Percentiles rank a stretch among this genome's conserved stretches.
Conservation (phyloP, 1,140 invertebrate genomes). For the Leptonema lineaticorne region DNA sequence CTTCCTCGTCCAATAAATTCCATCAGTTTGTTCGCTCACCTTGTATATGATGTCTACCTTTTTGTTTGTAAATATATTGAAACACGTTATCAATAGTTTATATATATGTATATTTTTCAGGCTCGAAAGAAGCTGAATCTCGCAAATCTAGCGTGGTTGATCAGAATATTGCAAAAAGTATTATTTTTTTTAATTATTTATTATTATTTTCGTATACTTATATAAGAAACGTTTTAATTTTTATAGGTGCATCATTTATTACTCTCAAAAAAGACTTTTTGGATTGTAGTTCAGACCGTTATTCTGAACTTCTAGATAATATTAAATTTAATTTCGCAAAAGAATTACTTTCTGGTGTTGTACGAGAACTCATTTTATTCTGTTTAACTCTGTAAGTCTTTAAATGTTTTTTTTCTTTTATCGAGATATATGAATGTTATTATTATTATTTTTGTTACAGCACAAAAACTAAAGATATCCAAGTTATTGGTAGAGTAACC, state of each 20-base stretch:
- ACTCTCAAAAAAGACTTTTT: conserved; percentile 7
- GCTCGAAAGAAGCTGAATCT: not conserved
- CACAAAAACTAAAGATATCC: conserved; percentile 23
- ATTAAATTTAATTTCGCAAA: conserved; percentile 1
- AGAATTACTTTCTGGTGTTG: not conserved
- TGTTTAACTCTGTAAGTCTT: conserved; percentile 21
- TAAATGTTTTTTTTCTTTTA: not conserved
- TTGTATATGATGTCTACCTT: no score
- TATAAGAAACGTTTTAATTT: not conserved
- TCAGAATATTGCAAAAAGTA: not conserved
- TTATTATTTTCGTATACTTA: not conserved
- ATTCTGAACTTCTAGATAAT: conserved; percentile 9
- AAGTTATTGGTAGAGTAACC: conserved; percentile 28
- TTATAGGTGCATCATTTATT: not conserved
- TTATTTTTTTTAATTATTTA: not conserved
- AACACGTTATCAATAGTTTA: no score
- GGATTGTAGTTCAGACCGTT: conserved; percentile 8
- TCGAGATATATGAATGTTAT: not conserved
- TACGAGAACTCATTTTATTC: conserved; percentile 24
- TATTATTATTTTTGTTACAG: not conserved
- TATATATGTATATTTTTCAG: not conserved
- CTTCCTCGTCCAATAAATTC: no score
- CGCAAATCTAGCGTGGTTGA: not conserved
- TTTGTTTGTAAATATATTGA: no score
- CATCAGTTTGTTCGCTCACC: no score